A percentile compares a stretch with the other conserved stretches of the same genome.
Conservation (phyloP, 2,797 vertebrate genomes). For the Alca torda region DNA sequence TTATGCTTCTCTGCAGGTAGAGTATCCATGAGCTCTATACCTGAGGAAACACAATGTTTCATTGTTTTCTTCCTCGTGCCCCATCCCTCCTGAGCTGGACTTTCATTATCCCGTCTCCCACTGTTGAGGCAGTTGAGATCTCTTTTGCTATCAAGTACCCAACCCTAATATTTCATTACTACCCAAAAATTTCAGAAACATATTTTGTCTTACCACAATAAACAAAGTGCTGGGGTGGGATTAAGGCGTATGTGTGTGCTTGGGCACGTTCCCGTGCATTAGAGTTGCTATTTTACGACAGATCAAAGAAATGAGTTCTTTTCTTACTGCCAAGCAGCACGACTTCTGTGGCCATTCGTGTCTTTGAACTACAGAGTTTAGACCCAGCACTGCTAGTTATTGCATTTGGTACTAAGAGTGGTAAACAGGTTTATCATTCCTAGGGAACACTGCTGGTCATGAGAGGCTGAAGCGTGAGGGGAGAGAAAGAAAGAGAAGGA, state of each 20-base stretch:
- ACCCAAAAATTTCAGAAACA: neutral
- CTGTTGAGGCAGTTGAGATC: neutral
- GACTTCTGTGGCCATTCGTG: neutral
- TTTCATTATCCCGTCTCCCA: neutral
- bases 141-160: neutral
- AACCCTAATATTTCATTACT: neutral
- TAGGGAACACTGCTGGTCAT: neutral
- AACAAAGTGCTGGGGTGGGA: neutral
- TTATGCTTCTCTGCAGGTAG: neutral
- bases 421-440: neutral
- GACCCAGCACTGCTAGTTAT: neutral
- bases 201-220: neutral
- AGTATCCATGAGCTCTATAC: neutral
- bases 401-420: neutral
- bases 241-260: neutral
- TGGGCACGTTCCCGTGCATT: neutral
- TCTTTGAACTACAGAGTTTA: neutral
- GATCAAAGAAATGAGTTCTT: neutral
- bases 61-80: neutral
- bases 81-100: neutral
- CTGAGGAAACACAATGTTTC: neutral
- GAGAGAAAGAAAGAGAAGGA: neutral
- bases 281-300: neutral
- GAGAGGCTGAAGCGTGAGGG: neutral
- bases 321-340: neutral